Percentiles rank a stretch among this genome's conserved stretches.
Evolutionary conservation across 2,113 vertebrate species (phyloP).

Genomic region (Sturnus vulgaris): DNA sequence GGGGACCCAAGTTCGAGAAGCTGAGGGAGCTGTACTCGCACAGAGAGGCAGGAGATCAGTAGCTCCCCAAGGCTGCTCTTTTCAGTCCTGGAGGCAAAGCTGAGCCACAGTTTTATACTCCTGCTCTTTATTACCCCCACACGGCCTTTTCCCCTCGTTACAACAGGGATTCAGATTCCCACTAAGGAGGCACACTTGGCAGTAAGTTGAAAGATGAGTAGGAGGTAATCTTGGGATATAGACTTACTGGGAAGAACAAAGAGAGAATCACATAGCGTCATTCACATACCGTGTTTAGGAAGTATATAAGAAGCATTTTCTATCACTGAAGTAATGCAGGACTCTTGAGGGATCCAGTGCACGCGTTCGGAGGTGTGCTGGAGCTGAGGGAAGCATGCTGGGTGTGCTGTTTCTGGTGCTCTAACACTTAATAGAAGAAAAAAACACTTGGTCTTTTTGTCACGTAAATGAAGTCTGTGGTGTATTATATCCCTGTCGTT

Average conservation of each 20-base stretch:
- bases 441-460: background rate
- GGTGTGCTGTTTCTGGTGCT: background rate
- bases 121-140: background rate
- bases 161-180: background rate
- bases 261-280: background rate
- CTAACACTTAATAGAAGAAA: background rate
- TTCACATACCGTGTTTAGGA: background rate
- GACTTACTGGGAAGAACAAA: background rate
- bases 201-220: background rate
- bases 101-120: background rate
- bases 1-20: constrained; percentile 85
- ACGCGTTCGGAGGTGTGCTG: background rate
- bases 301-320: background rate
- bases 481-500: background rate
- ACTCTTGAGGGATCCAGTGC: background rate
- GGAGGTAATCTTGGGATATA: background rate
- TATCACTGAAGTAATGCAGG: background rate
- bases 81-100: background rate
- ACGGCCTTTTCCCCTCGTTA: rapidly evolving
- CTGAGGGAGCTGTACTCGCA: constrained; percentile 71
- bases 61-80: background rate
- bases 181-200: background rate
- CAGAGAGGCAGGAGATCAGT: constrained; percentile 70
- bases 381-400: background rate
- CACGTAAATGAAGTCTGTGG: background rate